These are phyloP conservation scores for Sericinus montela DNA, from an alignment of 2,888 invertebrate species.

Conservation along the genomic window DNA sequence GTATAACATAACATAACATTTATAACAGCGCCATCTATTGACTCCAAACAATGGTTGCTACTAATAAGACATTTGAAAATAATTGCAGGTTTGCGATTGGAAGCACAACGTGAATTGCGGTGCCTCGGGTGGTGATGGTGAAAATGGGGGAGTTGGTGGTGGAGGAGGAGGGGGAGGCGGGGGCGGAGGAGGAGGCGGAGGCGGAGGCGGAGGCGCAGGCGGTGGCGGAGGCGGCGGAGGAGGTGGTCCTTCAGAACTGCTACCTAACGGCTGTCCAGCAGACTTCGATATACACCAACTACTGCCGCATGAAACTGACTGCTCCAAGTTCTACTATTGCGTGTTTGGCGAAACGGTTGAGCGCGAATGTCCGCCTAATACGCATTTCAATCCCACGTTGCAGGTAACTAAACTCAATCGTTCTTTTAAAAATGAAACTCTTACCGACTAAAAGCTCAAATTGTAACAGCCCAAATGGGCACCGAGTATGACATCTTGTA, in stretches of 20 bases:
- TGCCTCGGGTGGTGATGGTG: not conserved
- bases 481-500: too few relatives aligned
- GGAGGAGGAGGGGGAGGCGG: not conserved
- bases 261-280: constrained; percentile 46
- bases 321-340: constrained; percentile 43
- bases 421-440: too few relatives aligned
- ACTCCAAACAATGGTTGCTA: too few relatives aligned
- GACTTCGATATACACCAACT: constrained; percentile 36
- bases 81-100: constrained; percentile 27
- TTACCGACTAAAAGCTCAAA: too few relatives aligned
- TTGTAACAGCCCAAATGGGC: too few relatives aligned
- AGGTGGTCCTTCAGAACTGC: constrained; percentile 12
- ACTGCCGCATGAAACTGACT: constrained; percentile 45
- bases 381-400: constrained; percentile 36
- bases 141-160: too few relatives aligned
- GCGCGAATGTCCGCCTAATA: constrained; percentile 33
- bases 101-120: constrained; percentile 23
- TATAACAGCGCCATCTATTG: too few relatives aligned
- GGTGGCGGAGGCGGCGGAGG: constrained; percentile 5
- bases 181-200: not conserved
- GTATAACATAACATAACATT: too few relatives aligned
- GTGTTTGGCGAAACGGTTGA: constrained; percentile 34
- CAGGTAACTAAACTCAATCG: not conserved
- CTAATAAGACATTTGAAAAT: not conserved
- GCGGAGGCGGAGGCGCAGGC: not conserved